Percentiles rank a stretch among this genome's conserved stretches.
Evolutionary conservation across 2,797 vertebrate genomes (phyloP).

Genomic region (Apogon talboti): DNA sequence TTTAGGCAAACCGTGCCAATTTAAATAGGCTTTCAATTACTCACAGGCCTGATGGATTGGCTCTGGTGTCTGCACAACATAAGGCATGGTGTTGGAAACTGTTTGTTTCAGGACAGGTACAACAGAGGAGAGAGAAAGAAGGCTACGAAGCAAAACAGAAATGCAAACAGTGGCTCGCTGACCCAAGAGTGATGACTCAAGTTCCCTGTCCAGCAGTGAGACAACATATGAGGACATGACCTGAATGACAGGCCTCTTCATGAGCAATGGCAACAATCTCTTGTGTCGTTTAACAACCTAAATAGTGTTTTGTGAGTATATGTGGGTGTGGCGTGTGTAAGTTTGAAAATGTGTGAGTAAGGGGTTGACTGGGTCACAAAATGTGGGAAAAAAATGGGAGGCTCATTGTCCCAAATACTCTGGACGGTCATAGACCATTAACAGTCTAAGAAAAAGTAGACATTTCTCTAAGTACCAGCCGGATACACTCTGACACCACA

Average conservation of each 20-base stretch:
- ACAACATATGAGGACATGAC: conserved; percentile 48
- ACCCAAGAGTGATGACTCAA: conserved; percentile 58
- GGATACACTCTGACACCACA: conserved; percentile 45
- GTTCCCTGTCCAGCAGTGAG: conserved; percentile 33
- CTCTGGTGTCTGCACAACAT: conserved; percentile 32
- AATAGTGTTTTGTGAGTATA: conserved; percentile 26
- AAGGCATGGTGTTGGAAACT: conserved; percentile 36
- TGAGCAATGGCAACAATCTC: conserved; percentile 35
- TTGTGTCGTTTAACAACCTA: conserved; percentile 31
- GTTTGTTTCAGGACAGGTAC: conserved; percentile 35
- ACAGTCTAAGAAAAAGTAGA: conserved; percentile 48
- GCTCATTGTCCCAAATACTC: conserved; percentile 46
- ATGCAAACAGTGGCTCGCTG: conserved; percentile 45
- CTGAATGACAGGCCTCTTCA: conserved; percentile 44
- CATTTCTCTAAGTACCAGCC: conserved; percentile 46
- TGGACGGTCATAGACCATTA: conserved; percentile 62
- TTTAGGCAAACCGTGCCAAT: neutral
- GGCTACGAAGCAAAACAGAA: conserved; percentile 33
- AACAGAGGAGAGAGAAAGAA: conserved; percentile 21
- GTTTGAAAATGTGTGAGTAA: conserved; percentile 14
- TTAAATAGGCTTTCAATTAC: conserved; percentile 43
- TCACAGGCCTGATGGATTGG: conserved; percentile 58
- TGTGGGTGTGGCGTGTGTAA: conserved; percentile 16
- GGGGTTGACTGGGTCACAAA: conserved; percentile 22
- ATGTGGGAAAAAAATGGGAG: conserved; percentile 13